Conservation (phyloP, 2,113 vertebrate genomes). For the Pollachius pollachius region DNA sequence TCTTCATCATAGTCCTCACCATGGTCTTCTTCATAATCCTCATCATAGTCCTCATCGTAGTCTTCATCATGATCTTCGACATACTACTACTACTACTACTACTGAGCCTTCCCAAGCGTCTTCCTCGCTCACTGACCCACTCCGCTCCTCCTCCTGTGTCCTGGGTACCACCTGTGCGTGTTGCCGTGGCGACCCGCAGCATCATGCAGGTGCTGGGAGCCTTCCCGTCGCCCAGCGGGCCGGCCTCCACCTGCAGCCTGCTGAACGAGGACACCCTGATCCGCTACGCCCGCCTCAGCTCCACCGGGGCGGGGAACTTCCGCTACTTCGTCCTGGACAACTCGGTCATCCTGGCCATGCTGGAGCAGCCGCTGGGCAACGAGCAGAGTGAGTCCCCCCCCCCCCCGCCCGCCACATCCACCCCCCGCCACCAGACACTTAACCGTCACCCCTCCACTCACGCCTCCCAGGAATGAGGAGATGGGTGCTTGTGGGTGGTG, state of each 20-base stretch:
- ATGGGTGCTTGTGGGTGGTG: too few species aligned
- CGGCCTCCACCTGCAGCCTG: constrained; percentile 93
- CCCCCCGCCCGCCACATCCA: neutral
- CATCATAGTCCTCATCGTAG: too few species aligned
- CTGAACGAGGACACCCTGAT: constrained; percentile 93
- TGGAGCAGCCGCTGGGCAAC: constrained; percentile 95
- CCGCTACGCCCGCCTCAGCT: constrained; percentile 87
- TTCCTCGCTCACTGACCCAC: constrained; percentile 18
- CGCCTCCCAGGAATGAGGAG: too few species aligned
- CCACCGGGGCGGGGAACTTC: constrained; percentile 88
- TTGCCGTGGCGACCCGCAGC: constrained; percentile 64
- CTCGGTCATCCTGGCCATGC: constrained; percentile 92
- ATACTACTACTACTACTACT: too few species aligned
- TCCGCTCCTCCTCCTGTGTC: constrained; percentile 1
- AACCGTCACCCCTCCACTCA: neutral
- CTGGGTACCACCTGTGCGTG: constrained; percentile 7
- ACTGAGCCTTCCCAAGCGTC: neutral
- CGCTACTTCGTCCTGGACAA: constrained; percentile 95
- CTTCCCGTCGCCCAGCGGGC: constrained; percentile 92
- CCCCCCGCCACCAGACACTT: neutral
- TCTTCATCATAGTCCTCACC: too few species aligned
- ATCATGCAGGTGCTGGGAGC: constrained; percentile 96
- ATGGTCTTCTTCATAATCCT: too few species aligned
- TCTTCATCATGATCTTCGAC: too few species aligned
- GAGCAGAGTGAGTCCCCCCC: constrained; percentile 85